Base-by-base conservation (phyloP, 1,140 invertebrate species). In the Aphelenchoides avenae region DNA sequence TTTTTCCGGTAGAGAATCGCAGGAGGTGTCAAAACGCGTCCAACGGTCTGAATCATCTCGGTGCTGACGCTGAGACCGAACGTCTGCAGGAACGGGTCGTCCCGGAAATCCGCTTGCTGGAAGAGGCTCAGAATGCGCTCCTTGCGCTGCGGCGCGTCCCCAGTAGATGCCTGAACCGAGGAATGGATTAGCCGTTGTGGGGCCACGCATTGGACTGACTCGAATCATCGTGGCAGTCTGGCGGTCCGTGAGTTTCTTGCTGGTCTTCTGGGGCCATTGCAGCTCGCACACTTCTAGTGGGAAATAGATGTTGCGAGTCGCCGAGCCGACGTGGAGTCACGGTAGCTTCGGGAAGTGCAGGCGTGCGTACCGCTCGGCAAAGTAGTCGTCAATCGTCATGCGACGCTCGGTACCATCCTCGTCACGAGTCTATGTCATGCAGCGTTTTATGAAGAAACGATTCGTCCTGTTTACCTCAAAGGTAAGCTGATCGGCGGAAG, bases 251-350 rank as follows among this genome's bases (percentile, higher is more conserved):
- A 99, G 81, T 81, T 99, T 99, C 79, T 99, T 99, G 57, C 99
- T 99, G 79, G 95, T 99, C 36, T 95, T 84, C 79, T 99, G 95
- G 22, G 95, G 94, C 3, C 91, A 90, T 6, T 98, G 95, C 71
- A 99, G 96, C 78, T 96, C 94, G 78, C 93, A 98, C 29, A 96
- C 93, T 83, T 98, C 95, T 42, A 98, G 81, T 13, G 95, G 95
- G 54, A 99, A 82, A 81, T 99, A 99, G 47, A 95, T 99, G 80
- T 99, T 95, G 80, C 99, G 99, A 80, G 98, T 93, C 80, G 99
- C 95, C 81, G 98, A 94, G 13, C 95, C 95, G 62, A 97, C 85
- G 86, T 99, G 95, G 57, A 99, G 83, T 82, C 95, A 99, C 9
- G 95, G 95, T 76, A 99, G 82, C 83, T 98, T 91, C 31, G 95